These are phyloP conservation scores for Athrips mouffetella DNA, from an alignment of 2,888 invertebrate species.

Conservation along the genomic window DNA sequence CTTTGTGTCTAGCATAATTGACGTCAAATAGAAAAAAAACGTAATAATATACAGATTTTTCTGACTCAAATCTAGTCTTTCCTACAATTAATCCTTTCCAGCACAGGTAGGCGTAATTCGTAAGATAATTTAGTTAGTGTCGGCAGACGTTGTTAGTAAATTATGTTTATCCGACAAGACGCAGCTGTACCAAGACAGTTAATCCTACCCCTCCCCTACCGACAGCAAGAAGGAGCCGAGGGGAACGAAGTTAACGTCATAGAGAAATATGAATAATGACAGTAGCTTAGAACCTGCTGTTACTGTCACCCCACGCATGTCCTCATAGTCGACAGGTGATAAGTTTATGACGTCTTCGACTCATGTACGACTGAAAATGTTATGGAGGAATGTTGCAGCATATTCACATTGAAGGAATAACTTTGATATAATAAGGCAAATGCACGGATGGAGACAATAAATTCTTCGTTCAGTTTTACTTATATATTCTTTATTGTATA, in stretches of 20 bases:
- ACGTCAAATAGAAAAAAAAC: too few relatives aligned
- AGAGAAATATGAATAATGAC: conserved; percentile 60
- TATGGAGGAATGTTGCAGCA: neutral
- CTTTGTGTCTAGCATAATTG: too few relatives aligned
- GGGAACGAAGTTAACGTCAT: conserved; percentile 48
- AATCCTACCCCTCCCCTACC: conserved; percentile 51
- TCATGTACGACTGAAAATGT: neutral
- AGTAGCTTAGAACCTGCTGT: conserved; percentile 37
- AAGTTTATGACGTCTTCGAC: neutral
- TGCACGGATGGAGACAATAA: too few relatives aligned
- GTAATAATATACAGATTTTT: too few relatives aligned
- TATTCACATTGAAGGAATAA: too few relatives aligned
- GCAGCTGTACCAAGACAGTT: conserved; percentile 59
- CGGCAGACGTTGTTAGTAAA: conserved; percentile 64
- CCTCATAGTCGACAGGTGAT: conserved; percentile 4
- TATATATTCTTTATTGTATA: too few relatives aligned
- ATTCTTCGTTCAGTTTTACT: too few relatives aligned
- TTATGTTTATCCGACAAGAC: conserved; percentile 66
- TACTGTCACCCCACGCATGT: conserved; percentile 33
- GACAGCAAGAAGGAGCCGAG: conserved; percentile 32
- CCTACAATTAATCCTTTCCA: neutral
- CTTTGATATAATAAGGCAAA: too few relatives aligned
- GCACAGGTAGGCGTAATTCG: conserved; percentile 43
- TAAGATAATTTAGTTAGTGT: conserved; percentile 57
- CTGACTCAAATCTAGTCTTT: too few relatives aligned